Evolutionary conservation across 2,888 invertebrate genomes (phyloP), one percentile per base, ranked within the genome.

Genomic region (Spisula solida): DNA sequence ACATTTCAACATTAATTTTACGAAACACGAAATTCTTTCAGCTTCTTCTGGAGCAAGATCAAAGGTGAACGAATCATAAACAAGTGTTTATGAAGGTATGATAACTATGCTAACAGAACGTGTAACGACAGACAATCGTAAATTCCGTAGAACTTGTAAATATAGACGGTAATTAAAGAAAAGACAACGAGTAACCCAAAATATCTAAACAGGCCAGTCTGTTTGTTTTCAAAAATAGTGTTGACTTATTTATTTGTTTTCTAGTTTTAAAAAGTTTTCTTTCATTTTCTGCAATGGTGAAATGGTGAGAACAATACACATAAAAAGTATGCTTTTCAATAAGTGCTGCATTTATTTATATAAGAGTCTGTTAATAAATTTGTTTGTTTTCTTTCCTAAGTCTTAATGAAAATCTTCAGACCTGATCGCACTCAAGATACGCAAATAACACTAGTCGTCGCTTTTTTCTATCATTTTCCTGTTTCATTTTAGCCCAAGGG

Each of bases 71-170:
- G 25, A 6, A 25, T 25, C n/a, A 66, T 66, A 66, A 66, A 66
- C 60, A 66, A 66, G 60, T 66, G 60, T 66, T 66, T 10, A 51
- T 66, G 60, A 8, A 25, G 60, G 60, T 25, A 66, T 66, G 5
- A n/a, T 66, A 66, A 66, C 10, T 66, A 66, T 66, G 60, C 60
- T 66, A 66, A 66, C 60, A 66, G 60, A 66, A 66, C 25, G 20
- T 25, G 10, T 66, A 25, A 66, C 60, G 60, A 66, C 60, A 66
- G 60, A 66, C 25, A 25, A 10, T 10, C 60, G 25, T 66, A 66
- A 25, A 66, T n/a, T 66, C 25, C 60, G 25, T n/a, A 66, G 60
- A n/a, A 66, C 25, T 25, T n/a, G n/a, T 25, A 25, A 66, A 66
- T 25, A 8, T n/a, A 66, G 60, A 66, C 60, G 25, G 25, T 12